phyloP scores from a whole-genome alignment of 1,140 invertebrate genomes.

The Oreohelix idahoensis region DNA sequence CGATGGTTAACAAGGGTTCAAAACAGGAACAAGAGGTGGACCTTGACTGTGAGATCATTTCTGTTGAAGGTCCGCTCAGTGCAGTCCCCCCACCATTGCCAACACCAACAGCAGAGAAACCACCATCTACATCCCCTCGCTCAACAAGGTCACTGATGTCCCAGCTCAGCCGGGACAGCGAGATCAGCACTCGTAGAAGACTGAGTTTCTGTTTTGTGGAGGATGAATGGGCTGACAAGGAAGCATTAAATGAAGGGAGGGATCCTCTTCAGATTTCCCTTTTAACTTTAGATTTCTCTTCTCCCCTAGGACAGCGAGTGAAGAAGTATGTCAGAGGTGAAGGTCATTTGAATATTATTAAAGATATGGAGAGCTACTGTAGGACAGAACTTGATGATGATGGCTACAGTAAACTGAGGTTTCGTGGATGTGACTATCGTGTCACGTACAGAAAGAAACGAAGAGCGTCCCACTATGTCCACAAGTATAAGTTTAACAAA shows the following conservation, averaged over 20 bases:
- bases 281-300: conserved; percentile 55
- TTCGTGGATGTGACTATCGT: conserved; percentile 48
- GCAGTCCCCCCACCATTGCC: conserved; percentile 16
- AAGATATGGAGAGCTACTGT: conserved; percentile 53
- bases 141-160: conserved; percentile 60
- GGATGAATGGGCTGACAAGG: conserved; percentile 50
- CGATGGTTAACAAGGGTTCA: conserved; percentile 41
- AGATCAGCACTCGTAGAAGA: conserved; percentile 40
- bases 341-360: conserved; percentile 45
- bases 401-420: conserved; percentile 54
- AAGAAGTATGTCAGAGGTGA: conserved; percentile 60
- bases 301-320: conserved; percentile 55
- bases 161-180: conserved; percentile 55
- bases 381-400: conserved; percentile 50
- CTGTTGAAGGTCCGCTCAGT: conserved; percentile 48
- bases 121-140: conserved; percentile 45
- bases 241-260: conserved; percentile 35
- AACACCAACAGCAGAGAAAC: conserved; percentile 24
- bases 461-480: conserved; percentile 48
- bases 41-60: conserved; percentile 62
- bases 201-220: conserved; percentile 40
- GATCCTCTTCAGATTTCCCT: conserved; percentile 47
- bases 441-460: conserved; percentile 54
- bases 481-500: conserved; percentile 58
- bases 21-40: conserved; percentile 49